Evolutionary conservation across 2,797 vertebrate genomes (phyloP).

Genomic region (Sebastes trivittatus): DNA sequence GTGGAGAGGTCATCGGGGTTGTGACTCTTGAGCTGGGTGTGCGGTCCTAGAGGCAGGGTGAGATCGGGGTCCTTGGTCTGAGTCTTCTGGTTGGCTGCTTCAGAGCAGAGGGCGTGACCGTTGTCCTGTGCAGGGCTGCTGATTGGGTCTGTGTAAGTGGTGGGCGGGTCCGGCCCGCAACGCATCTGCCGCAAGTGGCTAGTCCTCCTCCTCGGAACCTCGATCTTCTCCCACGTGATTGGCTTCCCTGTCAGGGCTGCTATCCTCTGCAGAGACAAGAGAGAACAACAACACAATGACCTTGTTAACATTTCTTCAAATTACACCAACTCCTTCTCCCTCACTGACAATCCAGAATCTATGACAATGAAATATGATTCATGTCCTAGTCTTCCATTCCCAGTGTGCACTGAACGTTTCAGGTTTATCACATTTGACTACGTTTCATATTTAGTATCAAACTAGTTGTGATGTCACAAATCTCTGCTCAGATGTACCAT

Average conservation of each 20-base stretch:
- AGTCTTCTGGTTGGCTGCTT: conserved; percentile 52
- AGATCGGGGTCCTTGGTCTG: conserved; percentile 62
- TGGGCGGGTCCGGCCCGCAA: conserved; percentile 74
- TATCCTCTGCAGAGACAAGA: conserved; percentile 66
- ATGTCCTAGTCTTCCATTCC: too few relatives aligned
- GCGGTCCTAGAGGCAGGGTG: conserved; percentile 79
- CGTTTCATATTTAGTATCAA: too few relatives aligned
- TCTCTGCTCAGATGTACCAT: too few relatives aligned
- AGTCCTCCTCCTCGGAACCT: conserved; percentile 73
- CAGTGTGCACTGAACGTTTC: too few relatives aligned
- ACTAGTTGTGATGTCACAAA: too few relatives aligned
- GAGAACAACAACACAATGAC: too few relatives aligned
- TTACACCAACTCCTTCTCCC: too few relatives aligned
- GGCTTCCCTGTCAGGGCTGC: conserved; percentile 62
- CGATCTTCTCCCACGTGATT: conserved; percentile 81
- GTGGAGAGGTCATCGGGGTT: conserved; percentile 85
- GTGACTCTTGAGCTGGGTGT: conserved; percentile 76
- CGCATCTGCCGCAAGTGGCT: conserved; percentile 68
- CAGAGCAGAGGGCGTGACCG: conserved; percentile 57
- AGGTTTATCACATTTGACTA: too few relatives aligned
- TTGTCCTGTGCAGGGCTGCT: conserved; percentile 76
- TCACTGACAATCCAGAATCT: too few relatives aligned
- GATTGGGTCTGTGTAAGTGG: conserved; percentile 46
- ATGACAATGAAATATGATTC: too few relatives aligned
- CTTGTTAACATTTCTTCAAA: too few relatives aligned